Percentiles rank a stretch among this genome's conserved stretches.
Conservation (phyloP, 2,113 vertebrate genomes). For the Eretmodus cyanostictus region DNA sequence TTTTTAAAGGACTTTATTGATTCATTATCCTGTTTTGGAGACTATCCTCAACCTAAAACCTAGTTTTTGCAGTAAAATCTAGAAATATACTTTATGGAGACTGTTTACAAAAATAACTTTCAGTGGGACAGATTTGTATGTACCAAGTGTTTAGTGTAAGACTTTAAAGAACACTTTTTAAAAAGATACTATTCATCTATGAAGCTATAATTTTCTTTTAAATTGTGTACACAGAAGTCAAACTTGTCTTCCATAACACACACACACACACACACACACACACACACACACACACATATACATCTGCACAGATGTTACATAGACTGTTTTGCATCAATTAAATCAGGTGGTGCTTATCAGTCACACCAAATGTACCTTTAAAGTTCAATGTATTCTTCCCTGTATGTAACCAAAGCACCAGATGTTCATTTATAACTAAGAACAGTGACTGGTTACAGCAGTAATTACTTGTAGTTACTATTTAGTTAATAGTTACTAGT, state of each 20-base stretch:
- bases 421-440: not conserved
- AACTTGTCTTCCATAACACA: not conserved
- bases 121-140: not conserved
- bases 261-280: too few relatives aligned
- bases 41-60: not conserved
- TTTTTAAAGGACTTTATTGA: not conserved
- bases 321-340: not conserved
- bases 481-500: not conserved
- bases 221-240: not conserved
- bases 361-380: not conserved
- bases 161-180: not conserved
- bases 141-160: not conserved
- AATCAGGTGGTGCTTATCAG: not conserved
- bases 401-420: not conserved
- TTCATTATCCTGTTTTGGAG: not conserved
- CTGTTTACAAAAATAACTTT: not conserved
- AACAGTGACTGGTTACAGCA: not conserved
- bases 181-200: not conserved
- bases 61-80: not conserved
- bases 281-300: not conserved
- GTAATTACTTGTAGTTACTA: not conserved
- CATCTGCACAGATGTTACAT: not conserved
- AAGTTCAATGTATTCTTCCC: not conserved
- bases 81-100: not conserved
- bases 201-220: not conserved